Percentiles rank a stretch among this genome's conserved stretches.
These are phyloP conservation scores for Tenthredo livida DNA, from an alignment of 2,888 invertebrate genomes.

Conservation along the genomic window DNA sequence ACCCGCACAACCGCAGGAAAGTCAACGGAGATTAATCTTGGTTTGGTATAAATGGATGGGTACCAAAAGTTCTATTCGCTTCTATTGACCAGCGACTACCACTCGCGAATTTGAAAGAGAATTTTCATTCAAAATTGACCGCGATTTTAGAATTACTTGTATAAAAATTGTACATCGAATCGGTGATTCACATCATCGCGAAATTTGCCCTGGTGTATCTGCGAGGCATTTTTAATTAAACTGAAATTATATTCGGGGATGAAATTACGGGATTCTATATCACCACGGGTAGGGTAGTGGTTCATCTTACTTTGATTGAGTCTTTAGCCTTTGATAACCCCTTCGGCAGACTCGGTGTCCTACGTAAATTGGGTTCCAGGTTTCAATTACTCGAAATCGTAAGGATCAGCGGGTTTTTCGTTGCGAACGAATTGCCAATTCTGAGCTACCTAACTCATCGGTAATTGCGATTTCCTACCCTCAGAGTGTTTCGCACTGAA, in stretches of 20 bases:
- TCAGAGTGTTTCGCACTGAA: background rate
- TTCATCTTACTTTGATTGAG: constrained; percentile 14
- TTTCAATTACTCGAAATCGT: constrained; percentile 34
- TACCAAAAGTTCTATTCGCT: background rate
- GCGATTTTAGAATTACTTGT: no score
- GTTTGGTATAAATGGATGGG: background rate
- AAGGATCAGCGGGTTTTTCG: constrained; percentile 19
- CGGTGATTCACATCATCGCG: no score
- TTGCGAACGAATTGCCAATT: constrained; percentile 15
- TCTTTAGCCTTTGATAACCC: constrained; percentile 25
- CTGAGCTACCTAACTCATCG: background rate
- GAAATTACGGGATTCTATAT: background rate
- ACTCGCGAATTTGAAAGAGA: background rate
- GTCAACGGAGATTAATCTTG: constrained; percentile 10
- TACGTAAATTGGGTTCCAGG: constrained; percentile 3
- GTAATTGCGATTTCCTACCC: constrained; percentile 24
- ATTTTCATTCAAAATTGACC: background rate
- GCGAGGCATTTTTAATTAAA: background rate
- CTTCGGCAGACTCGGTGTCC: background rate
- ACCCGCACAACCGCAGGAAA: constrained; percentile 7
- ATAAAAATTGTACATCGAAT: no score
- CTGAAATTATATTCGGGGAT: background rate
- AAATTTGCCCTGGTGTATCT: background rate
- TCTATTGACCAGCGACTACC: background rate
- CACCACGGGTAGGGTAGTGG: background rate